These are phyloP conservation scores for Drosophila seguyi DNA, from an alignment of 1,140 invertebrate species.

Conservation along the genomic window DNA sequence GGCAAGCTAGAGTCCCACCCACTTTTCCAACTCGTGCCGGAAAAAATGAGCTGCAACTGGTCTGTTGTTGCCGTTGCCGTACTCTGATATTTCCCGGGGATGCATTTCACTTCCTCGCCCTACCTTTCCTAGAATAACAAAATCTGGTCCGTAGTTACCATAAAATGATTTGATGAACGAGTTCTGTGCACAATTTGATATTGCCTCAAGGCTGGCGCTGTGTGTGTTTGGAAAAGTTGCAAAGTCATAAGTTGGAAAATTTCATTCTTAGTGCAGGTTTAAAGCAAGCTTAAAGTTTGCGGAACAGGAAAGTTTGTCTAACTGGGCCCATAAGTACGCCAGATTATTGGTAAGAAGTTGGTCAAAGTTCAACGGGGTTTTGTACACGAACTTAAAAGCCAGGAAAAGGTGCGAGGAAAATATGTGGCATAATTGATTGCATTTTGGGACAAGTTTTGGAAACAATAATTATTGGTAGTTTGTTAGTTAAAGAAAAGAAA, in stretches of 20 bases:
- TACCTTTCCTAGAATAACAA: constrained; percentile 8
- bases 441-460: neutral
- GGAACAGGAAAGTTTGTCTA: constrained; percentile 12
- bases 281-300: constrained; percentile 35
- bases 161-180: constrained; percentile 82
- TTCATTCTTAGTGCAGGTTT: constrained; percentile 39
- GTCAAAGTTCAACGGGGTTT: constrained; percentile 25
- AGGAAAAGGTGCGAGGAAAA: neutral
- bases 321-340: constrained; percentile 32
- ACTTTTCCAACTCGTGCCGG: constrained; percentile 7
- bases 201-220: constrained; percentile 12
- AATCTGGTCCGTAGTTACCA: constrained; percentile 62
- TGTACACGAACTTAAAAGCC: neutral
- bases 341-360: constrained; percentile 46
- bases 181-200: constrained; percentile 48
- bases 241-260: constrained; percentile 49
- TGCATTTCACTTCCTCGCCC: constrained; percentile 14
- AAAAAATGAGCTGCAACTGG: constrained; percentile 57
- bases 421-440: neutral
- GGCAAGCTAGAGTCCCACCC: neutral
- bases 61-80: constrained; percentile 43
- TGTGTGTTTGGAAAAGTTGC: constrained; percentile 30
- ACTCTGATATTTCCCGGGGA: constrained; percentile 33
- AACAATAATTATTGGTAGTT: neutral
- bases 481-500: no score